Evolutionary conservation across 2,888 invertebrate genomes (phyloP), one percentile per base, ranked within the genome.

Genomic region (Tetragonisca angustula): DNA sequence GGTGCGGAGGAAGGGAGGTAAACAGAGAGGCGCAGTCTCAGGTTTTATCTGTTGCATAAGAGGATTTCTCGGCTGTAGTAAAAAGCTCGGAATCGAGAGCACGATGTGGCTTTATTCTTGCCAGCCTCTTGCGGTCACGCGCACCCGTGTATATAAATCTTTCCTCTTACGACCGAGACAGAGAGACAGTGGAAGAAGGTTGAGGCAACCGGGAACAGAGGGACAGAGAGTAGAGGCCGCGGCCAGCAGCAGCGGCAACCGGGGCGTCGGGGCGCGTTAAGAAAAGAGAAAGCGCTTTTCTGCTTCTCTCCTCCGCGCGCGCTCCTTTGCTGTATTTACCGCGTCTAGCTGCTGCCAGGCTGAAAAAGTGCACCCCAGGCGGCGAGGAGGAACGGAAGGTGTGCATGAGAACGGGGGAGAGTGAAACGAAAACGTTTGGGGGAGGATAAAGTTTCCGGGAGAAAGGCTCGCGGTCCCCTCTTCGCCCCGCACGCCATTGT

Each of bases 51-150:
- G 68, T 69, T 73, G 75, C 84, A 75, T 88, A 88, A 88, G 88
- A 83, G 88, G 88, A 88, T 88, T 88, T 82, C 84, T 82, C 78
- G 77, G 61, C 74, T 87, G 86, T 82, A 83, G 43, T 43, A 88
- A 83, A 87, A 88, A 80, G 86, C 82, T 65, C 72, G 83, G 86
- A 70, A 86, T 87, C 87, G 81, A 86, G 86, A 86, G 88, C 86
- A 81, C 73, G 76, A 50, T 73, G 81, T 82, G 76, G 80, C 80
- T 86, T 88, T 88, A 88, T 86, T 88, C 84, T 79, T 78, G 77
- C 43, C 76, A 81, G 85, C 81, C 81, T 84, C 84, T 84, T 68
- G 86, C 84, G 84, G 87, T 84, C 81, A 84, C 81, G 70, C 56
- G 74, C 80, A 69, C 49, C 76, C 73, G 56, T 54, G 71, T 67